Base-by-base conservation (phyloP, 2,113 vertebrate genomes). In the Ursus arctos region DNA sequence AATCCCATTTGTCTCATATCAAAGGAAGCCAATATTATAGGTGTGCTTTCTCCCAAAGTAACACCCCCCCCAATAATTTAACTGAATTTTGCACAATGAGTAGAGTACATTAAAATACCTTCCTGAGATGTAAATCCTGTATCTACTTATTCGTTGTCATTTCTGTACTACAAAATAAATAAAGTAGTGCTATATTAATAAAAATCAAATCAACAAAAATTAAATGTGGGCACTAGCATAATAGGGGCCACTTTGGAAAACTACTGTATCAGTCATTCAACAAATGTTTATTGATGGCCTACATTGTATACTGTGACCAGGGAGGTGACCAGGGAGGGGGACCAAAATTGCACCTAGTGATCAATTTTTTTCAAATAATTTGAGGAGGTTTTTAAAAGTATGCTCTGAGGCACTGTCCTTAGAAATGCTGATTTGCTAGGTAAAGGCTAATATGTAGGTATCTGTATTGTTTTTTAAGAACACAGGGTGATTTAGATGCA, bases 301-400 rank as follows among this genome's bases (percentile, higher is more conserved):
- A 43, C 22, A 1, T 16, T 80, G 4, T 86, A 19, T 61, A 74
- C 5, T 55, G 19, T 81, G 69, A 2, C 7, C n/a, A 55, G 26
- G 63, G 14, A 33, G 13, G 19, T 81, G 69, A 2, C 7, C n/a
- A 55, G 26, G 63, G 14, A 33, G 13, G 12, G 0, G 7, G 31
- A 4, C 47, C 72, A 86, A 59, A 81, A 65, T n/a, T 61, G 9
- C 33, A 40, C 26, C 21, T 63, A 7, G 14, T 59, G 33, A 67
- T 74, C 28, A 51, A 19, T 8, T 77, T 28, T 55, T 69, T 95
- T 55, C 79, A 43, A 63, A 55, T 71, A 79, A 93, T 2, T 14
- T 74, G 33, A 0, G 7, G n/a, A 91, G 4, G 24, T 83, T 92
- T 96, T 96, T 92, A 26, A n/a, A 95, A 69, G 33, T 86, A 71